Evolutionary conservation across 2,888 invertebrate genomes (phyloP).

Genomic region (Muschampia plurimacula): DNA sequence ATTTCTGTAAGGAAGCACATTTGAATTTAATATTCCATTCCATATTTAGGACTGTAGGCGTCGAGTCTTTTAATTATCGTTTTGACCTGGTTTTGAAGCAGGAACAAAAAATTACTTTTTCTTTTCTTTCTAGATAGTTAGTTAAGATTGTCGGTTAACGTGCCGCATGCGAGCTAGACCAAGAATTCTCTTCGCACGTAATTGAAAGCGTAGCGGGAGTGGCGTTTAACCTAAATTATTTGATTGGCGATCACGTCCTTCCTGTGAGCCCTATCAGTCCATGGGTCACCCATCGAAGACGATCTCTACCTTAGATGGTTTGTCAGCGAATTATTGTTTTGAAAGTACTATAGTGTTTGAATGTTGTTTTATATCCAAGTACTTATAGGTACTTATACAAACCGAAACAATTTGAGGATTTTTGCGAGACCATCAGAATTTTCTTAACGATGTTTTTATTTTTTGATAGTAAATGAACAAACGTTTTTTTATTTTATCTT

Average conservation of each 20-base stretch:
- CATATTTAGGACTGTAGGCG: background rate
- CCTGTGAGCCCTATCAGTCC: conserved; percentile 56
- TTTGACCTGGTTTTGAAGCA: conserved; percentile 6
- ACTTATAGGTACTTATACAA: no score
- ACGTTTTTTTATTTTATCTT: no score
- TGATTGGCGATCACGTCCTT: conserved; percentile 70
- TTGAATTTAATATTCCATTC: conserved; percentile 1
- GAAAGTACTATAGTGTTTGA: background rate
- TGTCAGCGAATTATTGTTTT: conserved; percentile 16
- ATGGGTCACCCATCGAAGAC: conserved; percentile 51
- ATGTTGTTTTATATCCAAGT: no score
- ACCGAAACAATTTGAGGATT: no score
- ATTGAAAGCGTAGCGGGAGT: conserved; percentile 40
- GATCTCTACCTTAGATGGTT: conserved; percentile 23
- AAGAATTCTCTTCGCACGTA: conserved; percentile 39
- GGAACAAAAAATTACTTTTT: conserved; percentile 1
- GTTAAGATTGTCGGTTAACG: conserved; percentile 46
- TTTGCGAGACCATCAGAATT: no score
- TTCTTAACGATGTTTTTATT: no score
- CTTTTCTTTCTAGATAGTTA: conserved; percentile 20
- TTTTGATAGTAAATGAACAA: no score
- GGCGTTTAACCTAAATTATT: conserved; percentile 76
- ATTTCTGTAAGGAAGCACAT: background rate
- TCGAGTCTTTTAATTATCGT: background rate
- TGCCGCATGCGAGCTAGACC: conserved; percentile 32